A percentile compares a stretch with the other conserved stretches of the same genome.
Conservation (phyloP, 2,113 vertebrate species). For the Eretmochelys imbricata region DNA sequence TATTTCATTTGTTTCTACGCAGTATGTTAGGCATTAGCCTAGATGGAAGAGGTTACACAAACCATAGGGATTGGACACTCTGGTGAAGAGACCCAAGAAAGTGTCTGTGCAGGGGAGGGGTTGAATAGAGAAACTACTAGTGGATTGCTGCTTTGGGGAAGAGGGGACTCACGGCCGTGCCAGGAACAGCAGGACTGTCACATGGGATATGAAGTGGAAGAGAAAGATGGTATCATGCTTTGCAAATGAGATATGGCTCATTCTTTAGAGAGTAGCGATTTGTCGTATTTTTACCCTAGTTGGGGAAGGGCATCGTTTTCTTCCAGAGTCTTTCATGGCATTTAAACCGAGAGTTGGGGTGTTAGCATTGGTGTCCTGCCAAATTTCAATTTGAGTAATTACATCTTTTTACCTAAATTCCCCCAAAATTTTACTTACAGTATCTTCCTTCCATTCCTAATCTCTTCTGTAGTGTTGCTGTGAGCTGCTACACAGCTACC, state of each 20-base stretch:
- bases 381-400: neutral
- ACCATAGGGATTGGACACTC: neutral
- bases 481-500: too few relatives aligned
- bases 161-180: neutral
- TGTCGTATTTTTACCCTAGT: neutral
- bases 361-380: neutral
- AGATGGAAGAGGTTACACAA: neutral
- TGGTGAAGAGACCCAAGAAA: neutral
- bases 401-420: neutral
- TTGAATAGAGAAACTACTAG: neutral
- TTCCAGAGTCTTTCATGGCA: neutral
- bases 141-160: neutral
- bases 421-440: neutral
- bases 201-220: neutral
- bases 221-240: neutral
- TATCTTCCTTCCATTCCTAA: neutral
- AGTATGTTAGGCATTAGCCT: slow-evolving; percentile 17
- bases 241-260: neutral
- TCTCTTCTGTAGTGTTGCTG: neutral
- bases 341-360: neutral
- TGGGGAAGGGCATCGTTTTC: neutral
- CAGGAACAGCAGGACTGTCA: neutral
- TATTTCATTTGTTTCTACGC: neutral
- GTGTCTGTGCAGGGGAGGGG: neutral
- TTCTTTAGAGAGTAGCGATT: neutral